phyloP scores from a whole-genome alignment of 2,797 vertebrate species.

The Botia almorhae region DNA sequence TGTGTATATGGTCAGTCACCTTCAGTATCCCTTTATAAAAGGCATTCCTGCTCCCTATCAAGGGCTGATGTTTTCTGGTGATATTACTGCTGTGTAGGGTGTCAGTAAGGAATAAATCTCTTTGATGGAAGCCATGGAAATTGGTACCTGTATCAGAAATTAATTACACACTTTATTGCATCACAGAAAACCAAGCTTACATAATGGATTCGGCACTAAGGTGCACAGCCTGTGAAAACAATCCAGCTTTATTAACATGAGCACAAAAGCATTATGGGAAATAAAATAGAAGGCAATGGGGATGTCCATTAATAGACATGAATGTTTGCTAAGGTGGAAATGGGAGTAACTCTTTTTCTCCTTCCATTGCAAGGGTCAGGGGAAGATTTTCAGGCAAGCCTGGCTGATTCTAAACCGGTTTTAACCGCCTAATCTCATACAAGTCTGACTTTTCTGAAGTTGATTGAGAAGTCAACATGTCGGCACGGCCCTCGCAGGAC shows the following conservation, averaged over 20 bases:
- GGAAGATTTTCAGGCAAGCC: constrained; percentile 4
- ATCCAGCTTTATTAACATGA: constrained; percentile 49
- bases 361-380: background rate
- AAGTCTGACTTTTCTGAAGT: constrained; percentile 34
- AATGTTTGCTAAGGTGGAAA: constrained; percentile 22
- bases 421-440: constrained; percentile 24
- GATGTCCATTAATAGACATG: constrained; percentile 38
- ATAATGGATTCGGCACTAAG: constrained; percentile 40
- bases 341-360: constrained; percentile 5
- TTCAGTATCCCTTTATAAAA: background rate
- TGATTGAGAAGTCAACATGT: constrained; percentile 42
- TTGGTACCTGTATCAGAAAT: constrained; percentile 50
- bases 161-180: constrained; percentile 57
- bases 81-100: background rate
- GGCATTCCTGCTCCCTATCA: constrained; percentile 22
- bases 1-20: constrained; percentile 12
- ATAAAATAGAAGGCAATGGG: constrained; percentile 14
- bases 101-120: constrained; percentile 15
- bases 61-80: constrained; percentile 41
- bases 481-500: constrained; percentile 51
- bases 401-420: background rate
- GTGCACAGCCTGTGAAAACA: constrained; percentile 21
- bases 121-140: constrained; percentile 2
- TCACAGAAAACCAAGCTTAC: constrained; percentile 36
- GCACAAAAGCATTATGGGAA: constrained; percentile 27